Evolutionary conservation across 2,888 invertebrate genomes (phyloP), one percentile per base, ranked within the genome.

Genomic region (Nipponacmea schrenckii): DNA sequence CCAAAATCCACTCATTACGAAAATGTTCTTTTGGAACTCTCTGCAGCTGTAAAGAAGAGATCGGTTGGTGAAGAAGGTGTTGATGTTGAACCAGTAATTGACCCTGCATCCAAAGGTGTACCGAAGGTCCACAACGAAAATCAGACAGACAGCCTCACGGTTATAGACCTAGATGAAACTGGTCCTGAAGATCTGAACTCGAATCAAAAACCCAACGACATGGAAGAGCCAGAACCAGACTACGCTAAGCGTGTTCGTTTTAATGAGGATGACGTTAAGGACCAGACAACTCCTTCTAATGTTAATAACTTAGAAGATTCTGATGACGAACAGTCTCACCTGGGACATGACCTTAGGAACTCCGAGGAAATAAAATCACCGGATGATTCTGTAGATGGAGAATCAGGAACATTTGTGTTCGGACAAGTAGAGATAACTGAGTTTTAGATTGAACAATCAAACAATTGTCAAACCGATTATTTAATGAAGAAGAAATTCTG

Each of bases 161-260:
- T 17, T 20, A 50, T 50, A 20, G 20, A 50, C n/a, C n/a, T 20
- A 50, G 20, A 50, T 20, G 50, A 50, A 14, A 17, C n/a, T 20
- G n/a, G n/a, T 20, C n/a, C n/a, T 50, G 10, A 17, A 8, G 20
- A 17, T 20, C 8, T 1, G 0, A 20, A 5, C 15, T 17, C 50
- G 17, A n/a, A 7, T 20, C 7, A 12, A 50, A 50, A 50, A 15
- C 31, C 5, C 3, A 31, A 5, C 31, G 27, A 31, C 44, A 31
- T 67, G 3, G 77, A 79, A 8, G 83, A 82, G 72, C 84, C 82
- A 1, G 73, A 79, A 62, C 80, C 82, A 2, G 84, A 84, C 67
- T 84, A 84, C 39, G 74, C 76, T 10, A 84, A 84, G 72, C 80
- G 77, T 66, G 84, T 84, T 15, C 64, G 82, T 26, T 84, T 84